Base-by-base conservation (phyloP, 2,888 invertebrate species). In the Ryuthela nishihirai region DNA sequence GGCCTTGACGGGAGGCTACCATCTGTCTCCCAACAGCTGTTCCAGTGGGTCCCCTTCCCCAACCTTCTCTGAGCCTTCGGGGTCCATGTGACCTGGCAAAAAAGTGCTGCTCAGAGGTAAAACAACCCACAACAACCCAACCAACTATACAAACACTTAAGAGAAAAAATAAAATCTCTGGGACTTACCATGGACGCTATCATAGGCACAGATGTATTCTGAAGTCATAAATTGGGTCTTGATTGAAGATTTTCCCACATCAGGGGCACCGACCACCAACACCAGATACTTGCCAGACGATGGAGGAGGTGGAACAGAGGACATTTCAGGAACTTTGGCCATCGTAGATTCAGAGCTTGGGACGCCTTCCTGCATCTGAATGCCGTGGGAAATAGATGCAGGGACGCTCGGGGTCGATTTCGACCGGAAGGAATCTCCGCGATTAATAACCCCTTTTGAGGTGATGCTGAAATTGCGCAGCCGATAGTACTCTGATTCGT, bases 391-490 rank as follows among this genome's bases (percentile, higher is more conserved):
- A n/a, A 60, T 54, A 67, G 88, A 89, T n/a, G n/a, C n/a, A n/a
- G n/a, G n/a, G n/a, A n/a, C n/a, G 45, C 88, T 88, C 48, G 89
- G 88, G 43, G 91, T 91, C 65, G 88, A 88, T 55, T 87, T 80
- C 35, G 90, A 90, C 65, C 90, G 80, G 60, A 95, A 79, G 7
- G 91, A 92, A 76, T 95, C 95, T 0, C 94, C 94, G 41, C 92
- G 81, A 76, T 92, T 93, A 59, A 95, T 84, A 40, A 93, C 85
- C 15, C 92, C 93, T 73, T 88, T 85, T 72, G 88, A 88, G 25
- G 92, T 92, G 69, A 93, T 94, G 69, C 89, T 88, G 77, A 95
- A 95, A 75, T 92, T 93, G 67, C 95, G 81, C 67, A 93, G 82
- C 62, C 92, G 81, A 73, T 93, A 93, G 74, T 90, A 89, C 75